Percentiles rank a stretch among this genome's conserved stretches.
Evolutionary conservation across 1,140 invertebrate genomes (phyloP).

Genomic region (Neoseiulus cucumeris): DNA sequence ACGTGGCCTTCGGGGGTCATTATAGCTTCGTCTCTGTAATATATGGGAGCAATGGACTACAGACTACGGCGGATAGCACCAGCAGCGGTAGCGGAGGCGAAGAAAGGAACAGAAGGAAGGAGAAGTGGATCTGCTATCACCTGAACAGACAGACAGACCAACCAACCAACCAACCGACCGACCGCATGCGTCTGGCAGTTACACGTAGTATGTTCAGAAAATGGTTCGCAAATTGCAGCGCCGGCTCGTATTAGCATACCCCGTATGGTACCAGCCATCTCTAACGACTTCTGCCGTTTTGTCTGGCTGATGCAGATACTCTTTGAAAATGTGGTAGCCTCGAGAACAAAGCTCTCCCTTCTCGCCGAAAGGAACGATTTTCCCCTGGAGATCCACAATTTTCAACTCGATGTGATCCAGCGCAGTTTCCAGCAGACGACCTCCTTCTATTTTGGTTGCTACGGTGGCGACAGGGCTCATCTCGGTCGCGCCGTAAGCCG

Average conservation of each 20-base stretch:
- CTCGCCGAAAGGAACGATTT: conserved; percentile 46
- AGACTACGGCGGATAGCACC: no score
- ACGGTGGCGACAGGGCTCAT: conserved; percentile 47
- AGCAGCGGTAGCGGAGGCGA: no score
- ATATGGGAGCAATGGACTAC: background rate
- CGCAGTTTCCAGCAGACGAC: conserved; percentile 23
- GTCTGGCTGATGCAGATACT: conserved; percentile 63
- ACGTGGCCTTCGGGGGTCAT: conserved; percentile 55
- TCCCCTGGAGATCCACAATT: conserved; percentile 47
- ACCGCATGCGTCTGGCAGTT: no score
- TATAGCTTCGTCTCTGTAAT: conserved; percentile 50
- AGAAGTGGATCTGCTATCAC: no score
- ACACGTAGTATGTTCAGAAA: no score
- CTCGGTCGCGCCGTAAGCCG: conserved; percentile 72
- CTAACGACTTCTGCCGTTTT: conserved; percentile 53
- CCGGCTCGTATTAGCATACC: conserved; percentile 36
- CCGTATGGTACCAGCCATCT: conserved; percentile 66
- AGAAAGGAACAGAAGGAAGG: no score
- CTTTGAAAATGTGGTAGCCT: conserved; percentile 57
- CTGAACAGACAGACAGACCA: no score
- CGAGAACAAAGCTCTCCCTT: conserved; percentile 62
- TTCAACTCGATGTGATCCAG: conserved; percentile 55
- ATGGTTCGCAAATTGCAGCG: no score
- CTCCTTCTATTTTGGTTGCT: conserved; percentile 24
- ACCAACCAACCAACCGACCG: no score